These are phyloP conservation scores for Clistopyga incitator DNA, from an alignment of 2,888 invertebrate genomes.

Conservation along the genomic window DNA sequence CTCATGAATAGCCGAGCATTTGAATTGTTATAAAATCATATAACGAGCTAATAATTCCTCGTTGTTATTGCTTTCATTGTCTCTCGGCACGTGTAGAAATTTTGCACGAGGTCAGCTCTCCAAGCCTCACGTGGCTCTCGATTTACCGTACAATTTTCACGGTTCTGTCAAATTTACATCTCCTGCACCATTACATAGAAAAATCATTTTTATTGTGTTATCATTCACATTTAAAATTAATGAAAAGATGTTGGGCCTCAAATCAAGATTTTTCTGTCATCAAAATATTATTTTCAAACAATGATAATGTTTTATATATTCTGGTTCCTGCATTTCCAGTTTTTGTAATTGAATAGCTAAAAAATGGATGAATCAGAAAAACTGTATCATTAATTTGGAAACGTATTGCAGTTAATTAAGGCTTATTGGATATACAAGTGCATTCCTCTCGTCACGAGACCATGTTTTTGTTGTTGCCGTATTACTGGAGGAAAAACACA, in stretches of 20 bases:
- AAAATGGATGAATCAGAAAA: neutral
- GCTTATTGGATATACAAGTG: neutral
- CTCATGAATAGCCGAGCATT: neutral
- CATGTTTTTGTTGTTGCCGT: neutral
- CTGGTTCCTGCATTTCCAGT: no score
- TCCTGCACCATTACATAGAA: no score
- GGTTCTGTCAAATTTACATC: neutral
- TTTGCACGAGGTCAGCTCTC: constrained; percentile 14
- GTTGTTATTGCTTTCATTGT: constrained; percentile 20
- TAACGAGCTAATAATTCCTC: constrained; percentile 1
- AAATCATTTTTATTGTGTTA: no score
- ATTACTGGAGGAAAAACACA: neutral
- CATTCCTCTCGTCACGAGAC: neutral
- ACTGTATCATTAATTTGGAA: neutral
- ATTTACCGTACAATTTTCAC: neutral
- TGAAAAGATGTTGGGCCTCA: no score
- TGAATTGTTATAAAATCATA: constrained; percentile 33
- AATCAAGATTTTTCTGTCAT: no score
- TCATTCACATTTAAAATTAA: no score
- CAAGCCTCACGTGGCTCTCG: neutral
- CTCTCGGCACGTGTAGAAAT: constrained; percentile 6
- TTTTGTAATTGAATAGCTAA: no score
- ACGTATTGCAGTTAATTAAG: neutral
- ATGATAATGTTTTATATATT: no score
- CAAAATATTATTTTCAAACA: no score